These are phyloP conservation scores for Rhizomys pruinosus DNA, from an alignment of 2,113 vertebrate genomes.

Conservation along the genomic window DNA sequence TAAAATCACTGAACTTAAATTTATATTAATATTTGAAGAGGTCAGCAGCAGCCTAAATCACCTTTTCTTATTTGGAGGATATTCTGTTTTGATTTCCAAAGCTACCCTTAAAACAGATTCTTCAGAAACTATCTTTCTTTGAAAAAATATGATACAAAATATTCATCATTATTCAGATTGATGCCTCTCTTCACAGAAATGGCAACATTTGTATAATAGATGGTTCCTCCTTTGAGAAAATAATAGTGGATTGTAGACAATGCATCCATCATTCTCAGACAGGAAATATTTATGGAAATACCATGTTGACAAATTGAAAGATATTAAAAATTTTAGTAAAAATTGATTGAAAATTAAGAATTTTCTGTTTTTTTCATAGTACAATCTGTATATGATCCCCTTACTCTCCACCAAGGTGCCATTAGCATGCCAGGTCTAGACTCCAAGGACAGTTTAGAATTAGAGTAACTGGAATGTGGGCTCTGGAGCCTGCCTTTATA, in stretches of 20 bases:
- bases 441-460: neutral
- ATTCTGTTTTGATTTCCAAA: neutral
- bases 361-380: neutral
- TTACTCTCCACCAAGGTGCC: neutral
- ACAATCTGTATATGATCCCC: neutral
- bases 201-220: neutral
- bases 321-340: neutral
- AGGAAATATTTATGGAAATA: neutral
- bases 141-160: neutral
- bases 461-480: neutral
- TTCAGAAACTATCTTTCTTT: conserved; percentile 9
- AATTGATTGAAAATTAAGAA: neutral
- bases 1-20: neutral
- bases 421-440: neutral
- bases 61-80: neutral
- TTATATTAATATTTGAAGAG: neutral
- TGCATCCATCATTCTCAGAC: neutral
- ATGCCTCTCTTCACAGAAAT: neutral
- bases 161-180: neutral
- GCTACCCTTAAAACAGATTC: neutral
- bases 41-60: neutral
- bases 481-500: neutral
- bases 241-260: neutral
- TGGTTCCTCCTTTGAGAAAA: neutral
- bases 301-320: neutral